These are phyloP conservation scores for Nephrotoma guestfalica DNA, from an alignment of 2,888 invertebrate genomes.

Conservation along the genomic window DNA sequence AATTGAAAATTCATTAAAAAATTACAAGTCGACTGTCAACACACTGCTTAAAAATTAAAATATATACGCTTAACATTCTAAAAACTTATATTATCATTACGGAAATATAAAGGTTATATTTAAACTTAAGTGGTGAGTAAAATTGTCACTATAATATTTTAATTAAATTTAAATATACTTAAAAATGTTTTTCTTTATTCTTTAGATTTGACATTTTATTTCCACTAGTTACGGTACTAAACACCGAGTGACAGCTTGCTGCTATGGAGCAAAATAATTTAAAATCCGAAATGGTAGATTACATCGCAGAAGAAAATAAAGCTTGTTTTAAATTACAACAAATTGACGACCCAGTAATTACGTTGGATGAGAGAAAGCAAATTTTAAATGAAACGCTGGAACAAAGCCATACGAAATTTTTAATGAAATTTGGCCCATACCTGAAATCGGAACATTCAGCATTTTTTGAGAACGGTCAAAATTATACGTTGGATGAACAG, in stretches of 20 bases:
- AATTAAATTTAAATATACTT: not conserved
- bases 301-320: conserved; percentile 42
- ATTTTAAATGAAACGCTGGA: conserved; percentile 50
- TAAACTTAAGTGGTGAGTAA: not conserved
- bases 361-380: conserved; percentile 48
- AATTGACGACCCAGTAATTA: conserved; percentile 59
- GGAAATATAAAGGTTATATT: not conserved
- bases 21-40: not conserved
- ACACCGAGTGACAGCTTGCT: not conserved
- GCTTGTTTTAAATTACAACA: conserved; percentile 73
- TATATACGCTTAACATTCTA: not conserved
- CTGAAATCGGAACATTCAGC: conserved; percentile 51
- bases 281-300: conserved; percentile 40
- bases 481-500: conserved; percentile 24
- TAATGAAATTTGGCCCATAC: conserved; percentile 61
- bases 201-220: not conserved
- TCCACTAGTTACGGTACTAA: not conserved
- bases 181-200: not conserved
- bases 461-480: conserved; percentile 41
- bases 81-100: not conserved
- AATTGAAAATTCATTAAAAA: not conserved
- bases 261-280: not conserved
- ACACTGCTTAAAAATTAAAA: not conserved
- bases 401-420: conserved; percentile 52
- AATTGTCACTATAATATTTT: not conserved